Percentiles rank a stretch among this genome's conserved stretches.
Conservation (phyloP, 2,888 invertebrate species). For the Bruchidius siliquastri region DNA sequence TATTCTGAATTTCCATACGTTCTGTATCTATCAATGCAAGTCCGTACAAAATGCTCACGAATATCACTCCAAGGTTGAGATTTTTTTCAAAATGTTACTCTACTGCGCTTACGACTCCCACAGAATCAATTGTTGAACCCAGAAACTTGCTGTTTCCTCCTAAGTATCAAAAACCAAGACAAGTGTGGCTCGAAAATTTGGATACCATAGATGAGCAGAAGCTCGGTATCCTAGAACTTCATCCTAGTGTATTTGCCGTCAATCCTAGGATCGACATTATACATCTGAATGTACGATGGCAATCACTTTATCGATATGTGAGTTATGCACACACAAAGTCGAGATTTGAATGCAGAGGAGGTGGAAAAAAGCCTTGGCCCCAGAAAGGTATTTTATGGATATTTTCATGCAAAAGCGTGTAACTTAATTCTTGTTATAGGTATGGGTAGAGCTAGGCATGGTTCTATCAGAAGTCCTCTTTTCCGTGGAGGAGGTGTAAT, state of each 20-base stretch:
- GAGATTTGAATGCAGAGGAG: constrained; percentile 81
- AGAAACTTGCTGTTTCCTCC: constrained; percentile 43
- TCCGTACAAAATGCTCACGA: constrained; percentile 25
- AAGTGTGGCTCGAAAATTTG: constrained; percentile 84
- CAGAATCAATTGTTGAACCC: constrained; percentile 14
- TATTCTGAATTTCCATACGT: no score
- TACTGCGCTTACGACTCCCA: constrained; percentile 13
- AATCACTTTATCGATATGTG: constrained; percentile 73
- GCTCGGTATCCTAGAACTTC: constrained; percentile 80
- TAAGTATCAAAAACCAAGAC: constrained; percentile 59
- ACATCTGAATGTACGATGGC: constrained; percentile 83
- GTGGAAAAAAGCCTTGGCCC: constrained; percentile 93
- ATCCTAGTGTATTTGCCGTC: constrained; percentile 81
- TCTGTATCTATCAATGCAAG: not conserved
- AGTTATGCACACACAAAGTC: constrained; percentile 74
- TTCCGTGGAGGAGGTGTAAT: constrained; percentile 78
- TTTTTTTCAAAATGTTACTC: constrained; percentile 22
- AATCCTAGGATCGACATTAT: constrained; percentile 84
- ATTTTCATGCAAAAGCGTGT: not conserved
- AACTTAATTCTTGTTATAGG: constrained; percentile 29
- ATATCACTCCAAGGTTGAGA: constrained; percentile 23
- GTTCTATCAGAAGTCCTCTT: constrained; percentile 85
- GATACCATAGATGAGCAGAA: constrained; percentile 71
- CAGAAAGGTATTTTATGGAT: constrained; percentile 72
- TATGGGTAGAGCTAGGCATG: constrained; percentile 82